Percentiles rank a stretch among this genome's conserved stretches.
phyloP scores from a whole-genome alignment of 2,888 invertebrate genomes.

The Lasioglossum figueresi region DNA sequence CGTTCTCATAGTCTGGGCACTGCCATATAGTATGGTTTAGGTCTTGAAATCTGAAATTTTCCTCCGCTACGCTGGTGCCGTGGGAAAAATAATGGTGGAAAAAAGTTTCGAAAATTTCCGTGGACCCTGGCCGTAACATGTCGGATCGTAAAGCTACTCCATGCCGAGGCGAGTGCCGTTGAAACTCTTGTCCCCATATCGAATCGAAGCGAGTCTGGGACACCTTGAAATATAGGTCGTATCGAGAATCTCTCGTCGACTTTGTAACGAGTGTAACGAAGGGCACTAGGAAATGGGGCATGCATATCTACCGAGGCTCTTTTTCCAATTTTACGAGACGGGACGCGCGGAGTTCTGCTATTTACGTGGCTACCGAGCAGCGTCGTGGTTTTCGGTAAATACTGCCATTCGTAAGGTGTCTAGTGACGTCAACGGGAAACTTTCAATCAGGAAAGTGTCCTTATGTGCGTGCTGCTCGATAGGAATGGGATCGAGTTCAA shows the following conservation, averaged over 20 bases:
- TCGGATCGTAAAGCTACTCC: conserved; percentile 22
- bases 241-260: conserved; percentile 46
- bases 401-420: neutral
- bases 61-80: neutral
- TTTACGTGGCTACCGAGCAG: conserved; percentile 11
- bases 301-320: conserved; percentile 19
- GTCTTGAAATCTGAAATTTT: neutral
- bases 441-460: conserved; percentile 1
- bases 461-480: neutral
- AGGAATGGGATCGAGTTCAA: neutral
- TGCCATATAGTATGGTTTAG: too few species aligned
- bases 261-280: conserved; percentile 46
- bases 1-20: too few species aligned
- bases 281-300: conserved; percentile 48
- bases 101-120: neutral
- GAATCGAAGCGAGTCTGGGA: conserved; percentile 7
- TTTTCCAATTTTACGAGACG: conserved; percentile 44
- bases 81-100: neutral
- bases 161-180: neutral
- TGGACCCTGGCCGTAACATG: neutral
- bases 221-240: conserved; percentile 49
- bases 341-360: conserved; percentile 26
- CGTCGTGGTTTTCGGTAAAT: conserved; percentile 15
- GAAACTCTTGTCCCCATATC: conserved; percentile 21
- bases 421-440: conserved; percentile 8